Percentiles rank a stretch among this genome's conserved stretches.
phyloP scores from a whole-genome alignment of 2,888 invertebrate species.

The Chromoteleia sp. region DNA sequence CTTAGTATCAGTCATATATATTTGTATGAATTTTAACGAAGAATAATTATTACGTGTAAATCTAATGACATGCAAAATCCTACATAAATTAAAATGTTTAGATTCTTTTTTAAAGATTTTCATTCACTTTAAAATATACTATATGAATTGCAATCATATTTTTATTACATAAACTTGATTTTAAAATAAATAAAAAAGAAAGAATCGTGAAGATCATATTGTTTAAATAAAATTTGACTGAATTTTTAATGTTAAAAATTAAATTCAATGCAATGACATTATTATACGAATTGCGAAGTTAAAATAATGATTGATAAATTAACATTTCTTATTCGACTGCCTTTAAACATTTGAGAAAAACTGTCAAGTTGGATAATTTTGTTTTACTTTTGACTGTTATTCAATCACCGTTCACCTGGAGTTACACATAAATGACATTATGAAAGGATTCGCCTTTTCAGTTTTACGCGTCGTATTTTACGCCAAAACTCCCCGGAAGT shows the following conservation, averaged over 20 bases:
- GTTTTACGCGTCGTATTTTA: constrained; percentile 10
- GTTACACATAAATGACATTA: constrained; percentile 31
- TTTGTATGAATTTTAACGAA: too few species aligned
- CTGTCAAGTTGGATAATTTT: constrained; percentile 9
- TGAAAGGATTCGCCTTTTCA: constrained; percentile 6
- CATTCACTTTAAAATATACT: too few species aligned
- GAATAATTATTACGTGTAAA: too few species aligned
- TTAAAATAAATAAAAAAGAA: too few species aligned
- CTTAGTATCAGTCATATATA: too few species aligned
- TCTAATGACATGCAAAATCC: too few species aligned
- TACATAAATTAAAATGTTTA: too few species aligned
- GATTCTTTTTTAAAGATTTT: too few species aligned
- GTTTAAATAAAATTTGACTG: constrained; percentile 16
- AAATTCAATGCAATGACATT: not conserved
- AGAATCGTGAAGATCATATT: not conserved
- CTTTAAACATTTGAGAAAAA: constrained; percentile 14
- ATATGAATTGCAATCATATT: too few species aligned
- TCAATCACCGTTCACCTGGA: constrained; percentile 24
- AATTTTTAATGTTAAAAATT: too few species aligned
- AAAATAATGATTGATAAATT: constrained; percentile 28
- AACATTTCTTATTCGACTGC: not conserved
- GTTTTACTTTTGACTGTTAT: constrained; percentile 23
- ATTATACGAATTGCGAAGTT: constrained; percentile 10
- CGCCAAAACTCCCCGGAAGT: constrained; percentile 5
- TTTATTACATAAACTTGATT: too few species aligned